Evolutionary conservation across 2,113 vertebrate species (phyloP).

Genomic region (Cochlearius cochlearius): DNA sequence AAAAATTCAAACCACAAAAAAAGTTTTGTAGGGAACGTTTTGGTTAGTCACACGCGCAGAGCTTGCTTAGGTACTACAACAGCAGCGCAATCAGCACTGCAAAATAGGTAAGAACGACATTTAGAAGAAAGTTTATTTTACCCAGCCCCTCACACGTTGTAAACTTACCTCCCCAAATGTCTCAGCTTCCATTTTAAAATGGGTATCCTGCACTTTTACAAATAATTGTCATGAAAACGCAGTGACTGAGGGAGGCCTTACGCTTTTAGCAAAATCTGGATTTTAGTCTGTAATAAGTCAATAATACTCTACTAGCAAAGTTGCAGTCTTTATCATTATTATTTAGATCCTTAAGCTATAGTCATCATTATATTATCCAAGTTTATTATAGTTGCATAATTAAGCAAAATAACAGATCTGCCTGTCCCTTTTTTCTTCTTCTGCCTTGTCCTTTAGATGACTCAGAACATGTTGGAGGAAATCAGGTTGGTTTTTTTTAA

Average conservation of each 20-base stretch:
- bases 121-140: not conserved
- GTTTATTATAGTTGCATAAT: not conserved
- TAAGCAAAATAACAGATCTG: not conserved
- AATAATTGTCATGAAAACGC: not conserved
- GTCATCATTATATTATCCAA: not conserved
- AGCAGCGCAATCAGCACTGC: not conserved
- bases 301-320: not conserved
- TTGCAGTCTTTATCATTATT: not conserved
- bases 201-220: too few relatives aligned
- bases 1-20: not conserved
- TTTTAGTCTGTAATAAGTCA: not conserved
- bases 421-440: not conserved
- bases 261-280: not conserved
- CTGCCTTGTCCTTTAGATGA: not conserved
- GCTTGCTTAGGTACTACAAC: not conserved
- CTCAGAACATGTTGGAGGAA: rapidly evolving
- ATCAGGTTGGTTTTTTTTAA: not conserved
- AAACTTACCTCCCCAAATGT: not conserved
- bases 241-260: not conserved
- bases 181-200: not conserved
- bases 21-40: not conserved
- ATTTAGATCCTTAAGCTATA: not conserved
- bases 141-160: rapidly evolving
- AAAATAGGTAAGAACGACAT: not conserved
- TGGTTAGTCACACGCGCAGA: not conserved